Evolutionary conservation across 2,797 vertebrate species (phyloP).

Genomic region (Pseudopleuronectes americanus): DNA sequence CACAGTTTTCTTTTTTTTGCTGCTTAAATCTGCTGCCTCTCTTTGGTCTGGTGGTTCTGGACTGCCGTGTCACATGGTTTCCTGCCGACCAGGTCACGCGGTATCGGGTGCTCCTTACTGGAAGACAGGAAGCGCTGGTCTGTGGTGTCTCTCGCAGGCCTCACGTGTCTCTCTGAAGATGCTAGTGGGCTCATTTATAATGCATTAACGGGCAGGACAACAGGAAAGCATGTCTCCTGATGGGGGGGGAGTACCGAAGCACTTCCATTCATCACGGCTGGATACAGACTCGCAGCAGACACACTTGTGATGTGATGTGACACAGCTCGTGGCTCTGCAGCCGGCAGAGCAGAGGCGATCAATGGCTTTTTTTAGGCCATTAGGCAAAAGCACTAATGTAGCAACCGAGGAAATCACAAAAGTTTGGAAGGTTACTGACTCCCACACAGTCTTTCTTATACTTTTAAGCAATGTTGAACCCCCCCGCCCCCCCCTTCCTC

Average conservation of each 20-base stretch:
- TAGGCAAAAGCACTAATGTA: conserved; percentile 41
- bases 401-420: conserved; percentile 17
- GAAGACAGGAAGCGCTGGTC: conserved; percentile 78
- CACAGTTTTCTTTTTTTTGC: conserved; percentile 2
- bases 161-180: conserved; percentile 72
- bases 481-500: conserved; percentile 56
- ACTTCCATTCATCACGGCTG: conserved; percentile 64
- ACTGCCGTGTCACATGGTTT: conserved; percentile 73
- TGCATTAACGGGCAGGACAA: conserved; percentile 76
- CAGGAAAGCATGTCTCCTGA: conserved; percentile 67
- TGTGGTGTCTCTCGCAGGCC: conserved; percentile 74
- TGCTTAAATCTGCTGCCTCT: conserved; percentile 19
- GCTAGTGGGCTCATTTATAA: conserved; percentile 73
- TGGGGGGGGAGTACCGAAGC: conserved; percentile 50
- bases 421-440: neutral
- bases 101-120: conserved; percentile 69
- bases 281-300: conserved; percentile 51
- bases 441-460: conserved; percentile 6
- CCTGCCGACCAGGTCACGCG: conserved; percentile 68
- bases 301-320: conserved; percentile 46
- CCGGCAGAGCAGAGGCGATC: conserved; percentile 24
- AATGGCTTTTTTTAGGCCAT: conserved; percentile 31
- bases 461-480: conserved; percentile 39
- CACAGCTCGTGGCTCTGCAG: conserved; percentile 32
- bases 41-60: conserved; percentile 56